Evolutionary conservation across 2,797 vertebrate species (phyloP).

Genomic region (Labroides dimidiatus): DNA sequence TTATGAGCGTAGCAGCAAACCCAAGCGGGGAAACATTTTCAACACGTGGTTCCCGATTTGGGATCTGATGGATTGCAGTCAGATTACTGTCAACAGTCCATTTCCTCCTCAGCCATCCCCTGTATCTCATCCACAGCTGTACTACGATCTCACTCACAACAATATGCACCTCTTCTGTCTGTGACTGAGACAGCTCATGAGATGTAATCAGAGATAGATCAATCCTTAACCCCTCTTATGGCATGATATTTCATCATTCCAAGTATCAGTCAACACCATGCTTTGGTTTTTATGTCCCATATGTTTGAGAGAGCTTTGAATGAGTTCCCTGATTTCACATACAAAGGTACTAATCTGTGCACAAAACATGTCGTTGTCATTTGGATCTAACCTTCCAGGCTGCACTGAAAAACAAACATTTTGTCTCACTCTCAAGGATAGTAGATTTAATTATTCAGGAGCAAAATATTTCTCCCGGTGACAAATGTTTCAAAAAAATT

Average conservation of each 20-base stretch:
- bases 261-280: conserved; percentile 17
- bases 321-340: conserved; percentile 5
- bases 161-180: conserved; percentile 32
- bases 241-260: conserved; percentile 4
- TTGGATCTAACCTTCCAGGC: conserved; percentile 30
- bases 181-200: conserved; percentile 16
- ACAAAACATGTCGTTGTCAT: conserved; percentile 16
- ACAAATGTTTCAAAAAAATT: conserved; percentile 56
- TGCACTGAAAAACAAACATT: conserved; percentile 46
- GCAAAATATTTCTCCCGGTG: conserved; percentile 37
- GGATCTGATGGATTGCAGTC: conserved; percentile 75
- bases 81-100: conserved; percentile 76
- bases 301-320: conserved; percentile 15
- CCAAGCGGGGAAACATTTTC: conserved; percentile 47
- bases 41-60: conserved; percentile 60
- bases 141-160: conserved; percentile 34
- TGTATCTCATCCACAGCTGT: conserved; percentile 36
- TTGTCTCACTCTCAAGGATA: conserved; percentile 69
- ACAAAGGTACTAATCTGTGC: conserved; percentile 21
- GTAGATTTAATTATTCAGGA: conserved; percentile 72
- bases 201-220: conserved; percentile 27
- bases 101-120: conserved; percentile 44
- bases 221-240: conserved; percentile 7
- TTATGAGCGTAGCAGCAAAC: conserved; percentile 41
- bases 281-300: not conserved